phyloP scores from a whole-genome alignment of 2,797 vertebrate species.

The Pseudochirops corinnae region DNA sequence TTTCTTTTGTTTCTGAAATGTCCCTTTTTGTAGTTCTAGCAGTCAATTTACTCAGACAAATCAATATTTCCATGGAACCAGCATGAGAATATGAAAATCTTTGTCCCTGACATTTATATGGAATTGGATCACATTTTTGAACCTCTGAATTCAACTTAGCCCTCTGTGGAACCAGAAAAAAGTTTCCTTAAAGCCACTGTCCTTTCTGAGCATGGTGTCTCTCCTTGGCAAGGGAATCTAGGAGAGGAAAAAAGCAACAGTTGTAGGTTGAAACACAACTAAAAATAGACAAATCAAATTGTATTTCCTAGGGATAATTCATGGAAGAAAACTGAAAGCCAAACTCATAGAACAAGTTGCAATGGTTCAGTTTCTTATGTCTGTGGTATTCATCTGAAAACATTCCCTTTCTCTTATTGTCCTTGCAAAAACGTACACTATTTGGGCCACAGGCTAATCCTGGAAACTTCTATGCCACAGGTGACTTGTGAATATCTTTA shows the following conservation, averaged over 20 bases:
- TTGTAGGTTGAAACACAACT: neutral
- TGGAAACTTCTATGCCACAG: slow-evolving; percentile 65
- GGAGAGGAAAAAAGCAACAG: slow-evolving; percentile 1
- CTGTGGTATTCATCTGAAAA: neutral
- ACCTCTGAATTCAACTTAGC: neutral
- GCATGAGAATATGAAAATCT: neutral
- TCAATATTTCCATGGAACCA: fast-evolving
- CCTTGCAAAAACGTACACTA: neutral
- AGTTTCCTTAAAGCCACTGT: neutral
- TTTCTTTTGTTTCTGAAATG: neutral
- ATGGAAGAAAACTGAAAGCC: neutral
- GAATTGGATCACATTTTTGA: slow-evolving; percentile 20
- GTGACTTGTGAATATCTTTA: slow-evolving; percentile 68
- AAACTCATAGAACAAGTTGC: neutral
- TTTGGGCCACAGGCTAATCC: neutral
- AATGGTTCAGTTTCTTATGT: neutral
- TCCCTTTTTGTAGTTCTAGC: neutral
- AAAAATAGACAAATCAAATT: neutral
- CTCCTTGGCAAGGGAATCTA: slow-evolving; percentile 19
- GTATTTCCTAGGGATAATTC: neutral
- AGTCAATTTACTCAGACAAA: neutral
- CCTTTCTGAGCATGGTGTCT: neutral
- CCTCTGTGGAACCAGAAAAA: slow-evolving; percentile 15
- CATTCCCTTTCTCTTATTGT: slow-evolving; percentile 11
- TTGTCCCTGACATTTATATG: neutral